Evolutionary conservation across 1,140 invertebrate genomes (phyloP).

Genomic region (Lordiphosa collinella): DNA sequence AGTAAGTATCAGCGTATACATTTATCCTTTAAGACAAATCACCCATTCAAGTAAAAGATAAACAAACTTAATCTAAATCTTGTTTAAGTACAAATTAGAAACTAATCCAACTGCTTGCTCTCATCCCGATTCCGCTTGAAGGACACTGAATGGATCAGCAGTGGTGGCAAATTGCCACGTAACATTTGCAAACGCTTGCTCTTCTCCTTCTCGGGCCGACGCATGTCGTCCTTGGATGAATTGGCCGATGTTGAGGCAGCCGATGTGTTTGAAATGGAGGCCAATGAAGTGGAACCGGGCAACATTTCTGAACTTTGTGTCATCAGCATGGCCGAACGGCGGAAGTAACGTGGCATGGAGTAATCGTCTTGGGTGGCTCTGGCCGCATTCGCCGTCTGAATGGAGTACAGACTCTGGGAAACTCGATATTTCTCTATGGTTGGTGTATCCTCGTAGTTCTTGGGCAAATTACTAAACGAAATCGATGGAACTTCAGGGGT

Average conservation of each 20-base stretch:
- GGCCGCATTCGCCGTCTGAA: slow-evolving; percentile 73
- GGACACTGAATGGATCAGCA: slow-evolving; percentile 75
- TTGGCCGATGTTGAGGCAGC: slow-evolving; percentile 40
- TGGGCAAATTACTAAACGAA: slow-evolving; percentile 72
- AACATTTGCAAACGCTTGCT: slow-evolving; percentile 74
- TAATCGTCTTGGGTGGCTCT: slow-evolving; percentile 64
- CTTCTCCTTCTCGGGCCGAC: slow-evolving; percentile 62
- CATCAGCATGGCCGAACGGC: slow-evolving; percentile 62
- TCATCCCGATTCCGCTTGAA: slow-evolving; percentile 74
- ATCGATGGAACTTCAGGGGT: slow-evolving; percentile 79
- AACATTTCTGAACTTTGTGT: slow-evolving; percentile 69
- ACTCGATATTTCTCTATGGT: slow-evolving; percentile 79
- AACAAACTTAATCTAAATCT: neutral
- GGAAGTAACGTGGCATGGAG: slow-evolving; percentile 78
- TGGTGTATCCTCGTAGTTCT: slow-evolving; percentile 79
- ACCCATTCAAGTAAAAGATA: neutral
- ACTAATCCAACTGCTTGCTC: slow-evolving; percentile 64
- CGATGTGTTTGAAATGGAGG: slow-evolving; percentile 42
- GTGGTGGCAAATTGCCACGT: slow-evolving; percentile 68
- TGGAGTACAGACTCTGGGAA: slow-evolving; percentile 72
- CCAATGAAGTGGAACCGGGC: slow-evolving; percentile 38
- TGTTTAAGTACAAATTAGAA: slow-evolving; percentile 4
- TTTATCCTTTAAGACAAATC: neutral
- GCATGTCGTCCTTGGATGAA: slow-evolving; percentile 55
- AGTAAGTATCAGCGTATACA: too few species aligned